These are phyloP conservation scores for Cheilosia pagana DNA, from an alignment of 2,888 invertebrate genomes.

Conservation along the genomic window DNA sequence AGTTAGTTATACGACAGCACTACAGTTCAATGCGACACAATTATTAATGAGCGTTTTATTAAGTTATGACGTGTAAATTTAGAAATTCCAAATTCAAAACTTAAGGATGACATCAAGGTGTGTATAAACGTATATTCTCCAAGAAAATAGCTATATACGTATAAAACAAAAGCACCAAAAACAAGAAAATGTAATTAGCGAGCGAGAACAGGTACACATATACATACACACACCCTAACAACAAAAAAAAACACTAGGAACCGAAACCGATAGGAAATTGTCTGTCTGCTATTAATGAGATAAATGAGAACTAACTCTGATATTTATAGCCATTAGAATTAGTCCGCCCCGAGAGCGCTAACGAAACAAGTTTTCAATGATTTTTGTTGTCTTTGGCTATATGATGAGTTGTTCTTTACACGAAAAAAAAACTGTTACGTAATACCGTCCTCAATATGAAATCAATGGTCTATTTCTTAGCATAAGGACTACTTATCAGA, in stretches of 20 bases:
- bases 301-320: slow-evolving; percentile 53
- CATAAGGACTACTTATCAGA: slow-evolving; percentile 15
- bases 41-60: slow-evolving; percentile 40
- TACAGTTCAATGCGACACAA: slow-evolving; percentile 8
- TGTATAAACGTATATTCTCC: slow-evolving; percentile 4
- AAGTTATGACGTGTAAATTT: slow-evolving; percentile 33
- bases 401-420: slow-evolving; percentile 8
- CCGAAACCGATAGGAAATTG: slow-evolving; percentile 29
- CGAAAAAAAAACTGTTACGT: neutral
- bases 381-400: slow-evolving; percentile 13
- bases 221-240: neutral
- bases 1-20: slow-evolving; percentile 11
- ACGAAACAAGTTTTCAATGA: slow-evolving; percentile 36
- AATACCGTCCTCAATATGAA: slow-evolving; percentile 23
- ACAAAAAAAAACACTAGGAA: slow-evolving; percentile 7
- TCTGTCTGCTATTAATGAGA: slow-evolving; percentile 32
- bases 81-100: slow-evolving; percentile 12
- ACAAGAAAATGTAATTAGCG: slow-evolving; percentile 34
- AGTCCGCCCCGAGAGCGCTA: slow-evolving; percentile 39
- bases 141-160: neutral
- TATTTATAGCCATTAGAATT: slow-evolving; percentile 61
- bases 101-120: slow-evolving; percentile 28
- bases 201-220: slow-evolving; percentile 7
- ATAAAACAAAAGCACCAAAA: slow-evolving; percentile 8
- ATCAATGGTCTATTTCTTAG: neutral